Evolutionary conservation across 2,113 vertebrate species (phyloP).

Genomic region (Pao palembangensis): DNA sequence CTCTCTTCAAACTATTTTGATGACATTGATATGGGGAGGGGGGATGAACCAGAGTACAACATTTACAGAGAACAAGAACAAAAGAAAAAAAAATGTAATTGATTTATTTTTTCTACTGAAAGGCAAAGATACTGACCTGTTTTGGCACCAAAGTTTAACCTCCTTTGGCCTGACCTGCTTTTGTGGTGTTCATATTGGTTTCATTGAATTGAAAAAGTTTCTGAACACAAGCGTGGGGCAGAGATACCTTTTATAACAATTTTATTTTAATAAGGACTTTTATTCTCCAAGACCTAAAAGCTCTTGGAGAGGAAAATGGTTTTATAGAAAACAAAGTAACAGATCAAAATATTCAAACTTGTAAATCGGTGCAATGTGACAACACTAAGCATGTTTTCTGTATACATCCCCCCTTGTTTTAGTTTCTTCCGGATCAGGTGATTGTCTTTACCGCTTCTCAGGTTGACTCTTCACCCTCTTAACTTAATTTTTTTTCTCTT

Average conservation of each 20-base stretch:
- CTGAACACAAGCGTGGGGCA: conserved; percentile 23
- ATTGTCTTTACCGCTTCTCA: conserved; percentile 67
- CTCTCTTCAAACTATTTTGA: conserved; percentile 44
- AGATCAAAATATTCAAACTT: conserved; percentile 41
- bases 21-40: conserved; percentile 28
- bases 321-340: conserved; percentile 29
- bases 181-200: conserved; percentile 48
- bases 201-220: conserved; percentile 38
- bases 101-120: conserved; percentile 41
- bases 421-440: conserved; percentile 29
- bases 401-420: conserved; percentile 40
- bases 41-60: conserved; percentile 50
- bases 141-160: conserved; percentile 49
- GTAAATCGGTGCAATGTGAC: conserved; percentile 40
- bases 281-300: conserved; percentile 38
- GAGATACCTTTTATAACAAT: conserved; percentile 32
- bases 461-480: conserved; percentile 61
- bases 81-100: conserved; percentile 9
- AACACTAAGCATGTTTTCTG: conserved; percentile 44
- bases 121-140: conserved; percentile 40
- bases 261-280: conserved; percentile 7
- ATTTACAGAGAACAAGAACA: conserved; percentile 31
- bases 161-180: conserved; percentile 31
- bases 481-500: conserved; percentile 51
- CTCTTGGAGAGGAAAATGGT: conserved; percentile 28